Percentiles rank a stretch among this genome's conserved stretches.
These are phyloP conservation scores for Phenacoccus solenopsis DNA, from an alignment of 1,140 invertebrate genomes.

Conservation along the genomic window DNA sequence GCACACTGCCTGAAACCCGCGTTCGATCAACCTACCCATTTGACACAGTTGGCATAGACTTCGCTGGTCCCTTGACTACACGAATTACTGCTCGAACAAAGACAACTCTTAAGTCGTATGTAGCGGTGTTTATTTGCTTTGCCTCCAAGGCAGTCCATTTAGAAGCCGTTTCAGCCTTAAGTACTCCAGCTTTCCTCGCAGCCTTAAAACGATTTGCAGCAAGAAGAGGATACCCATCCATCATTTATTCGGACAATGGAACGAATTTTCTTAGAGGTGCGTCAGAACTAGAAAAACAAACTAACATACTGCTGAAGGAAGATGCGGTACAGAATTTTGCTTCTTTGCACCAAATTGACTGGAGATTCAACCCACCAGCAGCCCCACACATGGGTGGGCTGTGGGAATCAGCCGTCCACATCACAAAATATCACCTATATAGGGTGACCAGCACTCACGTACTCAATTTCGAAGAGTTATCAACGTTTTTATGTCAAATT, in stretches of 20 bases:
- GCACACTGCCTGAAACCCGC: too few species aligned
- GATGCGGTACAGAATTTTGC: too few species aligned
- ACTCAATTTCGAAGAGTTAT: slow-evolving; percentile 29
- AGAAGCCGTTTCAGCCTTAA: slow-evolving; percentile 29
- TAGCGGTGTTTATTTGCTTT: slow-evolving; percentile 30
- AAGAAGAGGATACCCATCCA: slow-evolving; percentile 26
- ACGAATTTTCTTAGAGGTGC: slow-evolving; percentile 31
- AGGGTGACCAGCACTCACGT: slow-evolving; percentile 21
- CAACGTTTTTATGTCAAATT: slow-evolving; percentile 27
- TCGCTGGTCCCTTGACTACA: too few species aligned
- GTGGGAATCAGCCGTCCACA: slow-evolving; percentile 31
- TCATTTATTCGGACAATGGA: slow-evolving; percentile 31
- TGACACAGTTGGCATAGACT: too few species aligned
- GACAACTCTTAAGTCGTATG: too few species aligned
- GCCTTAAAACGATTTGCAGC: slow-evolving; percentile 29
- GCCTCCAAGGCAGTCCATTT: slow-evolving; percentile 30
- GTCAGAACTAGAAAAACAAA: slow-evolving; percentile 19
- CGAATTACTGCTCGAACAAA: too few species aligned
- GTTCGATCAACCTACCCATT: too few species aligned
- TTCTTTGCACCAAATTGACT: slow-evolving; percentile 12
- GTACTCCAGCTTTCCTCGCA: slow-evolving; percentile 29
- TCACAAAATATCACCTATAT: slow-evolving; percentile 29
- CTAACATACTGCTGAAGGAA: background rate
- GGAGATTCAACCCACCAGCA: slow-evolving; percentile 30
- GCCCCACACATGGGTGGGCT: slow-evolving; percentile 30